Evolutionary conservation across 1,140 invertebrate genomes (phyloP).

Genomic region (Brachionus asplanchnoidis): DNA sequence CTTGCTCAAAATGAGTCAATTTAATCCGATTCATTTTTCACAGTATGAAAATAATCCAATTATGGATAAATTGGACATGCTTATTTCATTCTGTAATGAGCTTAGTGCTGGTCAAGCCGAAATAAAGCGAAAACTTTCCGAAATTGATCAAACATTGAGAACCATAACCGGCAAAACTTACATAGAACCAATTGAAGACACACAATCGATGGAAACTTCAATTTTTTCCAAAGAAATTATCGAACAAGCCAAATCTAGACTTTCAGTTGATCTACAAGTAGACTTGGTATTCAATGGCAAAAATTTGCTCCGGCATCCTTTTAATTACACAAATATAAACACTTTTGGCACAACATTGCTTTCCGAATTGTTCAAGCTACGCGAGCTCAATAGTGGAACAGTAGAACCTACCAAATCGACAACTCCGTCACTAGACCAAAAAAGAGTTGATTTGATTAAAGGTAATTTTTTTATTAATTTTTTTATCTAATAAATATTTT

Average conservation of each 20-base stretch:
- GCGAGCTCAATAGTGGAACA: not conserved
- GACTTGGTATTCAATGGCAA: not conserved
- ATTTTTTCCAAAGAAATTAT: not conserved
- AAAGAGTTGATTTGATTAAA: conserved; percentile 14
- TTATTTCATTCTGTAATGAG: not conserved
- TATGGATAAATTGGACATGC: not conserved
- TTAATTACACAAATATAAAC: conserved; percentile 22
- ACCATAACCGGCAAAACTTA: not conserved
- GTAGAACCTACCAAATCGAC: conserved; percentile 14
- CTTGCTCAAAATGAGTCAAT: not conserved
- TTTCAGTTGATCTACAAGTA: not conserved
- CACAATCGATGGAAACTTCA: not conserved
- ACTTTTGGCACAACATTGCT: conserved; percentile 13
- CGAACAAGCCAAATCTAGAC: not conserved
- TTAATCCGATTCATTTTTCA: not conserved
- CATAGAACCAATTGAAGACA: not conserved
- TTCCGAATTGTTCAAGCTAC: conserved; percentile 2
- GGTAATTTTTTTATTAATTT: not conserved
- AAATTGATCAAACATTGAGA: not conserved
- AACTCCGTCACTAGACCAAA: not conserved
- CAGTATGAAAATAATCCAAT: not conserved
- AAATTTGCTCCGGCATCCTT: not conserved
- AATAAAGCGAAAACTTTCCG: not conserved
- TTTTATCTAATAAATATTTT: not conserved
- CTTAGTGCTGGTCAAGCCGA: conserved; percentile 6